Percentiles rank a stretch among this genome's conserved stretches.
phyloP scores from a whole-genome alignment of 2,797 vertebrate genomes.

The Chromis chromis region DNA sequence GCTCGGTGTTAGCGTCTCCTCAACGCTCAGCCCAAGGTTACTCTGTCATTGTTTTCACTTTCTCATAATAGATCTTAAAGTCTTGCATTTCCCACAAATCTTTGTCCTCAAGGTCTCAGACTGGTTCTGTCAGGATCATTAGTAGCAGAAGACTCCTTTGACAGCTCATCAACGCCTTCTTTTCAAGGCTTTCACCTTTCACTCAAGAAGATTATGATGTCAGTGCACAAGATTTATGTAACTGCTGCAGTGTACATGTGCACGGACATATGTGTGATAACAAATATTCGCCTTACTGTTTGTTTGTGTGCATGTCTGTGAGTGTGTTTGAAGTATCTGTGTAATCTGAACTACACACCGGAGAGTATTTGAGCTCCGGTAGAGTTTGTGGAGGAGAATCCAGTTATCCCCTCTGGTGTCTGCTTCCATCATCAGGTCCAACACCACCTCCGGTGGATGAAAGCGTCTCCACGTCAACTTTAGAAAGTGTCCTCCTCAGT shows the following conservation, averaged over 20 bases:
- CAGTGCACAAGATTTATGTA: constrained; percentile 28
- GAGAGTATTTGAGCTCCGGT: neutral
- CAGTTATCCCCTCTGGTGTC: constrained; percentile 44
- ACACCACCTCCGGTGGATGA: constrained; percentile 20
- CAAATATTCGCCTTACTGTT: constrained; percentile 7
- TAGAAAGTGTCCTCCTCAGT: constrained; percentile 17
- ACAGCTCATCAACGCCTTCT: constrained; percentile 18
- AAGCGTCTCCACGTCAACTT: constrained; percentile 24
- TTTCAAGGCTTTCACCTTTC: constrained; percentile 20
- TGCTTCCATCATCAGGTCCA: constrained; percentile 14
- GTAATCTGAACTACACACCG: constrained; percentile 9
- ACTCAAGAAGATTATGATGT: constrained; percentile 44
- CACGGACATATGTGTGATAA: neutral
- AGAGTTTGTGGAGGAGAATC: neutral
- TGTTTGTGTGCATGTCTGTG: constrained; percentile 16
- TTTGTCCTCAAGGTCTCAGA: constrained; percentile 17
- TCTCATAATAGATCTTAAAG: neutral
- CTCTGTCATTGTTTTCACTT: too few species aligned
- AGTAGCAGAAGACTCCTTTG: constrained; percentile 15
- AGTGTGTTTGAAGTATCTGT: constrained; percentile 17
- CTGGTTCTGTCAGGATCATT: constrained; percentile 9
- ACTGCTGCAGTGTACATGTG: constrained; percentile 24
- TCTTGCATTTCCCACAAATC: constrained; percentile 16
- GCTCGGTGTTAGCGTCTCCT: too few species aligned
- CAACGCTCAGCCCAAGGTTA: too few species aligned